A percentile compares a stretch with the other conserved stretches of the same genome.
phyloP scores from a whole-genome alignment of 2,888 invertebrate genomes.

The Sarcophaga caerulescens region DNA sequence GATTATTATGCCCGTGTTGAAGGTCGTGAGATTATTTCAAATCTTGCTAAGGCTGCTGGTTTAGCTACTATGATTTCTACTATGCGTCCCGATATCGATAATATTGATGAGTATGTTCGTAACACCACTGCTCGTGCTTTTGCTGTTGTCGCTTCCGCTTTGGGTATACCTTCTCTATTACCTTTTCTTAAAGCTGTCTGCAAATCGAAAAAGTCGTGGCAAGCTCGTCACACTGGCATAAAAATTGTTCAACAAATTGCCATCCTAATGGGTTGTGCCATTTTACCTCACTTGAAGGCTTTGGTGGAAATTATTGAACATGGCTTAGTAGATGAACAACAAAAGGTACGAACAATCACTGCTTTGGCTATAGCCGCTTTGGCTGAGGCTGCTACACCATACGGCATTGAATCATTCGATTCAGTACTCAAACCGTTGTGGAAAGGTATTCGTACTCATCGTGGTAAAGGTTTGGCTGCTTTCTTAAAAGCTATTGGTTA shows the following conservation, averaged over 20 bases:
- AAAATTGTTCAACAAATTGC: conserved; percentile 99
- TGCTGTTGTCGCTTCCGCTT: conserved; percentile 99
- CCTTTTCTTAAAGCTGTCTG: conserved; percentile 99
- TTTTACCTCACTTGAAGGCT: conserved; percentile 97
- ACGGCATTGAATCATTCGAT: conserved; percentile 99
- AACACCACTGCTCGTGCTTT: conserved; percentile 99
- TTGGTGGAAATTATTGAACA: conserved; percentile 99
- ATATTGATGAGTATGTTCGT: conserved; percentile 99
- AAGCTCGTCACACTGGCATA: conserved; percentile 98
- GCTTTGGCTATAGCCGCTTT: conserved; percentile 98
- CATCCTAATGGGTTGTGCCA: conserved; percentile 99
- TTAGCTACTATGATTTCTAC: conserved; percentile 99
- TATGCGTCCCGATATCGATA: conserved; percentile 99
- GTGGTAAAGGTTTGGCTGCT: conserved; percentile 97
- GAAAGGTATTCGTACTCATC: conserved; percentile 97
- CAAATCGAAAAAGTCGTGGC: conserved; percentile 99
- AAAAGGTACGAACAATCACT: conserved; percentile 98
- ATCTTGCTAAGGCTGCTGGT: conserved; percentile 99
- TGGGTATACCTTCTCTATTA: conserved; percentile 97
- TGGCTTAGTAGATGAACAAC: conserved; percentile 98
- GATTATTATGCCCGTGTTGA: conserved; percentile 99
- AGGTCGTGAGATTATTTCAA: conserved; percentile 99
- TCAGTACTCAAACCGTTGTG: conserved; percentile 99
- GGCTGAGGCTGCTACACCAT: conserved; percentile 99
- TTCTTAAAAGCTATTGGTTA: conserved; percentile 99